These are phyloP conservation scores for Boloria selene DNA, from an alignment of 2,888 invertebrate species.

Conservation along the genomic window DNA sequence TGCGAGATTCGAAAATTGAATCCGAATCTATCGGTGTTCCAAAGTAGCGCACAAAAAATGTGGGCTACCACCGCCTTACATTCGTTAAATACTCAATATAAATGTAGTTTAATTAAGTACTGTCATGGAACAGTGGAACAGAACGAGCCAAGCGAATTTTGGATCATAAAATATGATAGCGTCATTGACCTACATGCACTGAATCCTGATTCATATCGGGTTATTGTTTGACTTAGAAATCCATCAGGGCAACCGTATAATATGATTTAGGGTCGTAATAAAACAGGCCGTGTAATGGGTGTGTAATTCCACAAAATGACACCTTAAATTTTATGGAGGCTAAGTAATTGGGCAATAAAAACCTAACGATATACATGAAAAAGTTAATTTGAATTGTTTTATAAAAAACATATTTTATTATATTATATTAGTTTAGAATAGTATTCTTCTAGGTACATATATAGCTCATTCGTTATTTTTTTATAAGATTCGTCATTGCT, in stretches of 20 bases:
- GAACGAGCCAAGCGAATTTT: constrained; percentile 19
- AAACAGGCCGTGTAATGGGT: constrained; percentile 25
- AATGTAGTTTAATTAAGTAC: not conserved
- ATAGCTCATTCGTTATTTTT: too few relatives aligned
- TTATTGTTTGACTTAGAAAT: constrained; percentile 31
- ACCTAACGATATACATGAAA: not conserved
- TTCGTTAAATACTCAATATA: too few relatives aligned
- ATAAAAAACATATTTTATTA: too few relatives aligned
- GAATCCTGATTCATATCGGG: constrained; percentile 30
- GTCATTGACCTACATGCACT: constrained; percentile 43
- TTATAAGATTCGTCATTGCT: too few relatives aligned
- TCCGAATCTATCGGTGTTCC: too few relatives aligned
- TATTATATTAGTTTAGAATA: too few relatives aligned
- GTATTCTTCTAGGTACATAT: too few relatives aligned
- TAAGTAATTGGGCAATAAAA: constrained; percentile 22
- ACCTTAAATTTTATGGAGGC: constrained; percentile 23
- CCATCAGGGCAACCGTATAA: constrained; percentile 29
- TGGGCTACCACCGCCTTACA: too few relatives aligned
- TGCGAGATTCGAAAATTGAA: too few relatives aligned
- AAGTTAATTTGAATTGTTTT: not conserved
- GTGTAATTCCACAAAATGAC: constrained; percentile 21
- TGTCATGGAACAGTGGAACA: not conserved
- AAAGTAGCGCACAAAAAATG: too few relatives aligned
- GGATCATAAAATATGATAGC: constrained; percentile 48
- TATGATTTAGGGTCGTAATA: constrained; percentile 31